These are phyloP conservation scores for Ptychochromis oligacanthus DNA, from an alignment of 2,113 vertebrate genomes.

Conservation along the genomic window DNA sequence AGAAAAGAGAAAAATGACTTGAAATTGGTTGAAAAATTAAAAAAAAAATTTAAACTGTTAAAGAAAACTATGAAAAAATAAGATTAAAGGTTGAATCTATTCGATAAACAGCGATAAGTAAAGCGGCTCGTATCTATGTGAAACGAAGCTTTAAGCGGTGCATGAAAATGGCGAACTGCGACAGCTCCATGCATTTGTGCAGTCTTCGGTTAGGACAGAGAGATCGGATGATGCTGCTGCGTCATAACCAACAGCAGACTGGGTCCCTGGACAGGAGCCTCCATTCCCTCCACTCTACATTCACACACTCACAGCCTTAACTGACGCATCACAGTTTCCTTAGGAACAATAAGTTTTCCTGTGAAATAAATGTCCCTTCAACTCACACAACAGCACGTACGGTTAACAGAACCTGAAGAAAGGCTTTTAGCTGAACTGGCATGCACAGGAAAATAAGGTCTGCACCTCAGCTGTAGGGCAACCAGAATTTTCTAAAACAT, in stretches of 20 bases:
- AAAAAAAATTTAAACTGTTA: background rate
- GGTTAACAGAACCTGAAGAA: background rate
- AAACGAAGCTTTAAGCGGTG: slow-evolving; percentile 40
- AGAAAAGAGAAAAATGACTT: background rate
- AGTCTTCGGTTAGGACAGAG: slow-evolving; percentile 58
- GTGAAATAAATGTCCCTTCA: slow-evolving; percentile 23
- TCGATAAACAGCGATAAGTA: background rate
- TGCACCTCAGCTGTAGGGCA: slow-evolving; percentile 11
- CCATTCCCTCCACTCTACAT: slow-evolving; percentile 50
- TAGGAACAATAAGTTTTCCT: slow-evolving; percentile 57
- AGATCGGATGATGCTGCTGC: slow-evolving; percentile 72
- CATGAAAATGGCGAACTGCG: slow-evolving; percentile 73
- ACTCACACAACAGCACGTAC: background rate
- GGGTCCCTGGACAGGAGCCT: slow-evolving; percentile 67
- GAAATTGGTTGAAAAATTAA: background rate
- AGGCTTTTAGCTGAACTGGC: slow-evolving; percentile 24
- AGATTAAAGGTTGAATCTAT: background rate
- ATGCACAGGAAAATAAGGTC: slow-evolving; percentile 32
- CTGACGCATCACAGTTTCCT: slow-evolving; percentile 48
- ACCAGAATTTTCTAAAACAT: slow-evolving; percentile 44
- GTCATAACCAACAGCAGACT: slow-evolving; percentile 71
- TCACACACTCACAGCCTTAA: slow-evolving; percentile 53
- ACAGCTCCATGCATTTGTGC: slow-evolving; percentile 58
- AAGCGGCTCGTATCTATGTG: background rate
- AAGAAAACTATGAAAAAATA: background rate